Conservation (phyloP, 1,140 invertebrate genomes). For the Nasonia longicornis region DNA sequence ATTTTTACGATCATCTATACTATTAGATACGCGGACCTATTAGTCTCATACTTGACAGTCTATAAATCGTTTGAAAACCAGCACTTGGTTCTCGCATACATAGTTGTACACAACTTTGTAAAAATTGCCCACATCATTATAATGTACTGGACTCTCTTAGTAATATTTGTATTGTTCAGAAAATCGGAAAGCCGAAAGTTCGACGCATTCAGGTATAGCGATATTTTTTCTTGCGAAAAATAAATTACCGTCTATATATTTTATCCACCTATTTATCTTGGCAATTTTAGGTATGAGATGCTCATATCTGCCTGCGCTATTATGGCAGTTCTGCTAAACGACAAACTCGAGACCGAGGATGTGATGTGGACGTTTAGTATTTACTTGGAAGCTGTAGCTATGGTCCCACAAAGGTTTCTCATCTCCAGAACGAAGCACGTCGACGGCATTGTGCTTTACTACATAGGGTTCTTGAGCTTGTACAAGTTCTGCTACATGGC, state of each 20-base stretch:
- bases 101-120: neutral
- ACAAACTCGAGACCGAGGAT: neutral
- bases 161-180: neutral
- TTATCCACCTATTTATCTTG: neutral
- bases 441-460: neutral
- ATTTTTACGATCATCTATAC: neutral
- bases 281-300: neutral
- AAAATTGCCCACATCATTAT: conserved; percentile 8
- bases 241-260: neutral
- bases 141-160: neutral
- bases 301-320: neutral
- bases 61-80: neutral
- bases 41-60: neutral
- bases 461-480: neutral
- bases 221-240: neutral
- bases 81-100: neutral
- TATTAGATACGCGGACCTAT: conserved; percentile 5
- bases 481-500: neutral
- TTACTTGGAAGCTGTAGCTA: conserved; percentile 17
- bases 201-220: neutral
- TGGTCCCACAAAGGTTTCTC: neutral
- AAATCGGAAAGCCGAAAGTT: neutral
- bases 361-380: neutral
- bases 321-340: neutral
- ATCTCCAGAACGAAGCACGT: neutral